phyloP scores from a whole-genome alignment of 2,888 invertebrate genomes.

The Nemotelus nigrinus region DNA sequence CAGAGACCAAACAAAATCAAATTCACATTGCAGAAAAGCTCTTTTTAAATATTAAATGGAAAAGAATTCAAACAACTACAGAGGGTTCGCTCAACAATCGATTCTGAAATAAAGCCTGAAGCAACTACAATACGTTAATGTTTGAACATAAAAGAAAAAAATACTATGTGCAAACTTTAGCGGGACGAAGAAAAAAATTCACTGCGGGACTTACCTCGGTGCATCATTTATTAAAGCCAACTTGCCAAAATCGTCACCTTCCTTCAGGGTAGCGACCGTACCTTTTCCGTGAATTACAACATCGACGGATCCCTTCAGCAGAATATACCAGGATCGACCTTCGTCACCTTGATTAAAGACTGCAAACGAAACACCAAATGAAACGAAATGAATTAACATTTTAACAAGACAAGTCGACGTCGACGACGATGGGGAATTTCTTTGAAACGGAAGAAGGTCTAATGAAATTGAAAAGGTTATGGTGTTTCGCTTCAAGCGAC shows the following conservation, averaged over 20 bases:
- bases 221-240: conserved; percentile 86
- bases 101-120: background rate
- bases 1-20: background rate
- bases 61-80: background rate
- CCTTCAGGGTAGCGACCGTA: conserved; percentile 80
- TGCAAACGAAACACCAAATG: conserved; percentile 57
- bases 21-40: background rate
- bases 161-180: too few species aligned
- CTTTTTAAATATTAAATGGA: background rate
- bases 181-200: too few species aligned
- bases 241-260: conserved; percentile 90
- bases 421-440: too few species aligned
- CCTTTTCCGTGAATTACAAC: conserved; percentile 88
- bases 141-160: background rate
- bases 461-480: too few species aligned
- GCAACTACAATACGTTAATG: background rate
- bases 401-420: too few species aligned
- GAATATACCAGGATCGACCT: conserved; percentile 86
- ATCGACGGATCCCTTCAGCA: conserved; percentile 83
- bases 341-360: conserved; percentile 88
- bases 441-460: too few species aligned
- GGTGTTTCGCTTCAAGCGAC: too few species aligned
- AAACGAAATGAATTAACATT: background rate
- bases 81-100: background rate
- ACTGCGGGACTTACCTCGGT: conserved; percentile 70